Evolutionary conservation across 2,888 invertebrate genomes (phyloP).

Genomic region (Brenthis ino): DNA sequence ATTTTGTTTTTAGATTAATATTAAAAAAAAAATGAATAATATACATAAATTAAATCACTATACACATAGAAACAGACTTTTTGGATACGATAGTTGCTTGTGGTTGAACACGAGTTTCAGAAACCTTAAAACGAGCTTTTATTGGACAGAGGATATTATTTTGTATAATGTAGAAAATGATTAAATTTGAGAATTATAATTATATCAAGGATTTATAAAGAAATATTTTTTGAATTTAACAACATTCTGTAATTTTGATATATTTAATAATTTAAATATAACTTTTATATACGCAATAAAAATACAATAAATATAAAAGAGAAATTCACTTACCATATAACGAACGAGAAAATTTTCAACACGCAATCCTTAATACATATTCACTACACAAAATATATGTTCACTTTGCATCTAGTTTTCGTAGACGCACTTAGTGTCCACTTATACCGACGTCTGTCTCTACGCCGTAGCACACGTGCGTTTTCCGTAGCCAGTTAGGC

Average conservation of each 20-base stretch:
- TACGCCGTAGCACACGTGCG: conserved; percentile 67
- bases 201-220: too few species aligned
- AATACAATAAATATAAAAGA: neutral
- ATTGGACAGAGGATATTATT: too few species aligned
- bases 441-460: conserved; percentile 50
- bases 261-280: neutral
- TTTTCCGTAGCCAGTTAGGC: conserved; percentile 61
- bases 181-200: too few species aligned
- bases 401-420: conserved; percentile 41
- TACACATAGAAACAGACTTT: too few species aligned
- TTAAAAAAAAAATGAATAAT: too few species aligned
- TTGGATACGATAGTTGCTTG: too few species aligned
- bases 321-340: conserved; percentile 66
- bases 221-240: neutral
- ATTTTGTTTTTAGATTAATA: too few species aligned
- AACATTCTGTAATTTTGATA: neutral
- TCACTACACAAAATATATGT: conserved; percentile 45
- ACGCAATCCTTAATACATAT: conserved; percentile 51
- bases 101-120: too few species aligned
- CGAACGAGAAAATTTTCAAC: conserved; percentile 48
- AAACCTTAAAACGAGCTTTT: too few species aligned
- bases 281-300: neutral
- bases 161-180: too few species aligned
- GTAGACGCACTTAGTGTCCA: conserved; percentile 41
- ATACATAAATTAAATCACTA: too few species aligned